phyloP scores from a whole-genome alignment of 2,888 invertebrate genomes.

The Lottia gigantea region DNA sequence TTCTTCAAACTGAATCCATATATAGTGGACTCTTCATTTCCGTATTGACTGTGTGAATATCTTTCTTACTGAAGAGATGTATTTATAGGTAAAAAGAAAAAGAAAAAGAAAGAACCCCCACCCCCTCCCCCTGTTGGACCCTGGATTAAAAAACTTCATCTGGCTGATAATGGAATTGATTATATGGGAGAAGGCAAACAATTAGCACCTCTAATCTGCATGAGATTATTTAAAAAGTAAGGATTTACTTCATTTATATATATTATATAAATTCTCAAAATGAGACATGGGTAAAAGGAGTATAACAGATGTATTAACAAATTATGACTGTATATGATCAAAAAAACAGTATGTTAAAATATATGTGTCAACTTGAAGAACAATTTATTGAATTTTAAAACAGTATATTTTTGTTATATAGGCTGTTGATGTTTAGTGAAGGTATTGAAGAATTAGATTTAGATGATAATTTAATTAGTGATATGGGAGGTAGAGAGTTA shows the following conservation, averaged over 20 bases:
- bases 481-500: conserved; percentile 62
- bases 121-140: conserved; percentile 65
- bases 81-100: conserved; percentile 53
- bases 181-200: conserved; percentile 51
- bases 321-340: too few species aligned
- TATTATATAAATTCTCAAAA: background rate
- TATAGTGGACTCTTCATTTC: too few species aligned
- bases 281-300: background rate
- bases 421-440: conserved; percentile 58
- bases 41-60: too few species aligned
- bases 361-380: too few species aligned
- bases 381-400: too few species aligned
- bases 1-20: background rate
- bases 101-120: conserved; percentile 60
- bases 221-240: conserved; percentile 62
- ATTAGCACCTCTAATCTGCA: conserved; percentile 61
- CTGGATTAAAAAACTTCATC: conserved; percentile 64
- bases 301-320: too few species aligned
- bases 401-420: conserved; percentile 30
- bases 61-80: background rate
- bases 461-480: conserved; percentile 66
- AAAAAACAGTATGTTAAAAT: too few species aligned
- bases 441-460: conserved; percentile 65
- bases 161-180: conserved; percentile 68
- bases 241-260: conserved; percentile 22